A percentile compares a stretch with the other conserved stretches of the same genome.
Evolutionary conservation across 2,113 vertebrate species (phyloP).

Genomic region (Zeus faber): DNA sequence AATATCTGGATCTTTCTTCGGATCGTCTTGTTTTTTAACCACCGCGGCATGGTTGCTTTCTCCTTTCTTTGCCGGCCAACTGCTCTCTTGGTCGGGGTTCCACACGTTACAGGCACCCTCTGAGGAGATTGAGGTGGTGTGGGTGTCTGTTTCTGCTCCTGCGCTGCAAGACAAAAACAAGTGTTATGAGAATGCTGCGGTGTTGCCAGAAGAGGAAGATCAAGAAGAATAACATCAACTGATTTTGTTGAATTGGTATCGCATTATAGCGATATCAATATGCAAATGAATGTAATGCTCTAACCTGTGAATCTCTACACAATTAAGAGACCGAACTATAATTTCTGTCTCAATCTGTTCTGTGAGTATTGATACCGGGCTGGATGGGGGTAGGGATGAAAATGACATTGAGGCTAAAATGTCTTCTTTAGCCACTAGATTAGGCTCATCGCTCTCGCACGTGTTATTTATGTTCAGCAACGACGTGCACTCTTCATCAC

Average conservation of each 20-base stretch:
- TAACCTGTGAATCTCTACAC: slow-evolving; percentile 32
- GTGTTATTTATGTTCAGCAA: background rate
- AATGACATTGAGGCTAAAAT: background rate
- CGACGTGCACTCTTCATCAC: background rate
- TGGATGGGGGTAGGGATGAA: background rate
- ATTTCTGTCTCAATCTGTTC: slow-evolving; percentile 2
- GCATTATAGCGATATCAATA: background rate
- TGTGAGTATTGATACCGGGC: background rate
- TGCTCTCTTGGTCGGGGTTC: background rate
- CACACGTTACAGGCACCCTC: background rate
- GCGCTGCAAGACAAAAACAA: slow-evolving; percentile 3
- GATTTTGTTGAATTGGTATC: background rate
- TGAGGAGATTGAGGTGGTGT: background rate
- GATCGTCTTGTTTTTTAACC: slow-evolving; percentile 9
- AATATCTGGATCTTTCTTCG: background rate
- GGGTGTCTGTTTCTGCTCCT: slow-evolving; percentile 11
- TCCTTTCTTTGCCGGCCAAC: too few relatives aligned
- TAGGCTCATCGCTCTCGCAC: background rate
- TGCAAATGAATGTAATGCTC: background rate
- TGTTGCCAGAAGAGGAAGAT: background rate
- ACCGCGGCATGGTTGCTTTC: too few relatives aligned
- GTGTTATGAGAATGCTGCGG: background rate
- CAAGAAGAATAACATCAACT: background rate
- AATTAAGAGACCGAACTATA: background rate
- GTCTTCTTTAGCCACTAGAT: slow-evolving; percentile 7